Percentiles rank a stretch among this genome's conserved stretches.
These are phyloP conservation scores for Agriopis marginaria DNA, from an alignment of 2,888 invertebrate genomes.

Conservation along the genomic window DNA sequence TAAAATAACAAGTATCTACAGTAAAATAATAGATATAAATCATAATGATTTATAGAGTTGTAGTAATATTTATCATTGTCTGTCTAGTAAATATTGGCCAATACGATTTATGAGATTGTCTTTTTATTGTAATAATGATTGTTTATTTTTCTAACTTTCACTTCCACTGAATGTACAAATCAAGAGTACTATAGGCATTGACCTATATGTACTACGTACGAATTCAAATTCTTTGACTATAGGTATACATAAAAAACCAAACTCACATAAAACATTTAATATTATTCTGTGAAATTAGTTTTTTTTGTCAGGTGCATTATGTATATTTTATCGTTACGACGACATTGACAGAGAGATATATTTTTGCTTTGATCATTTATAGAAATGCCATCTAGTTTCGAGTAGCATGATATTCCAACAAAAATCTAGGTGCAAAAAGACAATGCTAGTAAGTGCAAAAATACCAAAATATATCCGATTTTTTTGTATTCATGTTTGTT, in stretches of 20 bases:
- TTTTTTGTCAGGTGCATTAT: background rate
- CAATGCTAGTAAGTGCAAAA: background rate
- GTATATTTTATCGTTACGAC: background rate
- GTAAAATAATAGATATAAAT: slow-evolving; percentile 10
- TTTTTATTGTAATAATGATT: slow-evolving; percentile 11
- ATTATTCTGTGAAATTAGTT: background rate
- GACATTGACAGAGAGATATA: background rate
- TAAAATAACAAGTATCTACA: background rate
- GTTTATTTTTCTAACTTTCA: slow-evolving; percentile 27
- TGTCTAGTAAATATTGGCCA: slow-evolving; percentile 10
- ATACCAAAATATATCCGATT: background rate
- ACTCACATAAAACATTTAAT: background rate
- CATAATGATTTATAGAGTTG: slow-evolving; percentile 13
- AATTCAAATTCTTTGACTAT: too few relatives aligned
- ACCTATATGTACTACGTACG: too few relatives aligned
- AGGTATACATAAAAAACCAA: too few relatives aligned
- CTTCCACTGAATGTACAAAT: slow-evolving; percentile 17
- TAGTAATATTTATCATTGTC: slow-evolving; percentile 24
- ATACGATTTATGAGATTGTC: background rate
- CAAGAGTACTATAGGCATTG: background rate
- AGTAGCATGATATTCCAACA: slow-evolving; percentile 11
- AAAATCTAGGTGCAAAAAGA: background rate
- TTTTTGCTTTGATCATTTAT: background rate
- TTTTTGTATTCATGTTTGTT: too few relatives aligned
- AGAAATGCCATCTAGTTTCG: slow-evolving; percentile 26